Conservation (phyloP, 2,888 invertebrate species). For the Pecten maximus region DNA sequence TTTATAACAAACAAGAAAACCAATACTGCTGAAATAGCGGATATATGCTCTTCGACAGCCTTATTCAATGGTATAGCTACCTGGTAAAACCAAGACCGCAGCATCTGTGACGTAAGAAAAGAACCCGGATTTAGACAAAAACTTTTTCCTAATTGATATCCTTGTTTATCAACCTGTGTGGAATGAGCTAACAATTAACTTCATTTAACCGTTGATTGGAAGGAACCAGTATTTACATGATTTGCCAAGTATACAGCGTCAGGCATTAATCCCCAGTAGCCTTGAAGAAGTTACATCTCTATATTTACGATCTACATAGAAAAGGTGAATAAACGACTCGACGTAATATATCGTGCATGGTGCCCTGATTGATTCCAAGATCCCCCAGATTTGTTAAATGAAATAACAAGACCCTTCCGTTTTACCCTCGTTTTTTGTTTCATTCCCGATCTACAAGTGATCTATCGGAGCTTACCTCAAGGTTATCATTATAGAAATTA, state of each 20-base stretch:
- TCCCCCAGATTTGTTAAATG: background rate
- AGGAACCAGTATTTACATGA: background rate
- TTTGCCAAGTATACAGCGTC: background rate
- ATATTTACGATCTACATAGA: background rate
- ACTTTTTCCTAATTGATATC: background rate
- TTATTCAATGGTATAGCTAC: background rate
- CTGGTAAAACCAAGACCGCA: background rate
- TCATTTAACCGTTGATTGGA: background rate
- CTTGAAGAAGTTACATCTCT: background rate
- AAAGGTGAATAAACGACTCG: background rate
- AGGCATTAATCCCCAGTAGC: background rate
- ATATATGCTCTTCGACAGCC: background rate
- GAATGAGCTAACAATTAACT: background rate
- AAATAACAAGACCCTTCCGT: background rate
- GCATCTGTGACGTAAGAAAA: background rate
- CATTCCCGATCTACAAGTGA: background rate
- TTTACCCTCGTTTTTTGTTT: background rate
- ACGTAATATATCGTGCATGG: background rate
- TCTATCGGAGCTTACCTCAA: background rate
- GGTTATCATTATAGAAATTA: slow-evolving; percentile 23
- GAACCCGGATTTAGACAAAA: background rate
- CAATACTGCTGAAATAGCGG: background rate
- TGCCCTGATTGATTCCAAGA: background rate
- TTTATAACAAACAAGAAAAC: slow-evolving; percentile 23
- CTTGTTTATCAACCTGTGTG: slow-evolving; percentile 5